Base-by-base conservation (phyloP, 2,888 invertebrate species). In the Byasa hedistus region DNA sequence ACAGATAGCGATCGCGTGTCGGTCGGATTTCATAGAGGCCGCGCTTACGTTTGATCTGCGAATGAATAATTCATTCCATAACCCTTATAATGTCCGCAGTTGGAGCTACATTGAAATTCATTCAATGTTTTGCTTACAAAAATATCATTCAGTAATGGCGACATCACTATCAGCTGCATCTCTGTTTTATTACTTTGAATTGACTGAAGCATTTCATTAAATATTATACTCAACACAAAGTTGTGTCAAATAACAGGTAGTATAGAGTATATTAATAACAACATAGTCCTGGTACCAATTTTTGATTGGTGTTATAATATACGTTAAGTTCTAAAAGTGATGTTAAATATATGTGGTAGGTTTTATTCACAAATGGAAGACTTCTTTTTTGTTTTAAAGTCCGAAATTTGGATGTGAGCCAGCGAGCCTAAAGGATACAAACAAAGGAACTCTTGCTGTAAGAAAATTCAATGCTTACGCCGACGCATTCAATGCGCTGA, bases 61-160 rank as follows among this genome's bases (percentile, higher is more conserved):
- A 56, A 59, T 65, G 65, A 65, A 65, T 65, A 65, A 59, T 65
- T 65, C 65, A 65, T 65, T 32, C 60, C 12, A 60, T 55, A 65
- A 60, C 65, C 65, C 65, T 59, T 65, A 65, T 65, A 65, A 65
- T 60, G 65, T 65, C 65, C 59, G 57, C 57, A 66, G 55, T 61
- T 36, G 51, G 57, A 32, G 48, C 24, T 54, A 61, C 57, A 65
- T 65, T 65, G 59, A 60, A 65, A 65, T 59, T 60, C 59, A 27
- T 22, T 55, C 24, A 55, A 55, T 48, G 59, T 55, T 56, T 60
- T 56, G 39, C 56, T 60, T 22, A 59, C 55, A 56, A 65, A 64
- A 56, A 61, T 48, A 65, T 58, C 54, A 64, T 5, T 36, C 58
- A 24, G 36, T 58, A 64, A 58, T 54, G 39, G 17, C 21, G n/a